Evolutionary conservation across 2,888 invertebrate species (phyloP).

Genomic region (Antheraea yamamai): DNA sequence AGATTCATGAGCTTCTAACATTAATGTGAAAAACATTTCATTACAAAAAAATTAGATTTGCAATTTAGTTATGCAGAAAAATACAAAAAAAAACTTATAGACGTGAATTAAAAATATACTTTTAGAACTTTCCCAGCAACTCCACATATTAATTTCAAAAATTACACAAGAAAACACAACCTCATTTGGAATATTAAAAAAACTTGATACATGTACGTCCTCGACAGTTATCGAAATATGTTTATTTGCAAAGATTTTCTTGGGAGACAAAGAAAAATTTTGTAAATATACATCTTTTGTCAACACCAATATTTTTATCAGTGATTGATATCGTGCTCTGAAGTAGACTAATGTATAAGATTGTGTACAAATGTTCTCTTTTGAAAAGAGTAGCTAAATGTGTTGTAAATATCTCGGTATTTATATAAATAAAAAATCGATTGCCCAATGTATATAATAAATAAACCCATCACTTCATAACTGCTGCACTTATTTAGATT

Average conservation of each 20-base stretch:
- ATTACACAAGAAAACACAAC: neutral
- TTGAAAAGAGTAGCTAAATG: neutral
- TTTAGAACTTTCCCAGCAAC: too few relatives aligned
- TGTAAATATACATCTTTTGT: slow-evolving; percentile 1
- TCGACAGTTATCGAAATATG: neutral
- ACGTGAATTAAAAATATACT: too few relatives aligned
- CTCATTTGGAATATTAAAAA: neutral
- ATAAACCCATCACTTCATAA: too few relatives aligned
- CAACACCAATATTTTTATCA: neutral
- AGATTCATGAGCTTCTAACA: too few relatives aligned
- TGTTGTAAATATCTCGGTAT: neutral
- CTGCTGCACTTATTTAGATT: too few relatives aligned
- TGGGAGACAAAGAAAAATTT: neutral
- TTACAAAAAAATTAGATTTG: too few relatives aligned
- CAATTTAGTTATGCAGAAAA: too few relatives aligned
- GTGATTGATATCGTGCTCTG: slow-evolving; percentile 1
- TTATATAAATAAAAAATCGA: too few relatives aligned
- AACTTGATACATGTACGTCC: neutral
- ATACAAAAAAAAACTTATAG: too few relatives aligned
- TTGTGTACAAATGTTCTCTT: neutral
- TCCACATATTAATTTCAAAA: too few relatives aligned
- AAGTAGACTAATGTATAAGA: neutral
- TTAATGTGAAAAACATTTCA: too few relatives aligned
- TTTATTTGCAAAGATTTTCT: neutral
- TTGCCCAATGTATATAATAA: too few relatives aligned